These are phyloP conservation scores for Plebejus anna DNA, from an alignment of 2,888 invertebrate genomes.

Conservation along the genomic window DNA sequence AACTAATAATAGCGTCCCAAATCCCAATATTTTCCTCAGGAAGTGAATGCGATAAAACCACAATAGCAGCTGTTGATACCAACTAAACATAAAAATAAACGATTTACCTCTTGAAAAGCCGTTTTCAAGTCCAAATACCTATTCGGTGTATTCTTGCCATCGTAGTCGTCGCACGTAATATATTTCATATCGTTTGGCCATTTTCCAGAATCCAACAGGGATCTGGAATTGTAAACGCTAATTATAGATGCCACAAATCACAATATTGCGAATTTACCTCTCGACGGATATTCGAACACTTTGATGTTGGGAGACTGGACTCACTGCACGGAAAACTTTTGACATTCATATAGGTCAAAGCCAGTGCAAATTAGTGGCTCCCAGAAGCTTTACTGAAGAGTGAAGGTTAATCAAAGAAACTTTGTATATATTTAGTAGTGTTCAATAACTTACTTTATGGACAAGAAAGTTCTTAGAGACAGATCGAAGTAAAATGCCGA, in stretches of 20 bases:
- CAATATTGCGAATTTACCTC: neutral
- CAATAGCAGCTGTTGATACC: neutral
- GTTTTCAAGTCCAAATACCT: constrained; percentile 85
- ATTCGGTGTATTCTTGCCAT: constrained; percentile 87
- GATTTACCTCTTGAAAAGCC: constrained; percentile 64
- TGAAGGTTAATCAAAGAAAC: neutral
- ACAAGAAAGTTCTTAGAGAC: constrained; percentile 84
- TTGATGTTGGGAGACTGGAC: constrained; percentile 1
- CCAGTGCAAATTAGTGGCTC: neutral
- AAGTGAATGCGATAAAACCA: constrained; percentile 4
- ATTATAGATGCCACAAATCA: neutral
- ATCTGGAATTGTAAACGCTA: constrained; percentile 76
- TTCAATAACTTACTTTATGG: constrained; percentile 82
- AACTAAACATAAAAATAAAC: neutral
- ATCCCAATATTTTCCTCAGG: neutral
- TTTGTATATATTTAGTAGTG: neutral
- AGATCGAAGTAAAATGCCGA: constrained; percentile 95
- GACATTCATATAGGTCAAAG: constrained; percentile 20
- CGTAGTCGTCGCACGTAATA: constrained; percentile 88
- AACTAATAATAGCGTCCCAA: neutral
- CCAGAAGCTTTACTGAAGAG: neutral
- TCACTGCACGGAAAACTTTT: constrained; percentile 14
- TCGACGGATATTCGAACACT: neutral
- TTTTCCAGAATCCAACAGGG: constrained; percentile 84
- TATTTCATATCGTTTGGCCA: constrained; percentile 88